phyloP scores from a whole-genome alignment of 2,113 vertebrate genomes.

The Equus quagga region DNA sequence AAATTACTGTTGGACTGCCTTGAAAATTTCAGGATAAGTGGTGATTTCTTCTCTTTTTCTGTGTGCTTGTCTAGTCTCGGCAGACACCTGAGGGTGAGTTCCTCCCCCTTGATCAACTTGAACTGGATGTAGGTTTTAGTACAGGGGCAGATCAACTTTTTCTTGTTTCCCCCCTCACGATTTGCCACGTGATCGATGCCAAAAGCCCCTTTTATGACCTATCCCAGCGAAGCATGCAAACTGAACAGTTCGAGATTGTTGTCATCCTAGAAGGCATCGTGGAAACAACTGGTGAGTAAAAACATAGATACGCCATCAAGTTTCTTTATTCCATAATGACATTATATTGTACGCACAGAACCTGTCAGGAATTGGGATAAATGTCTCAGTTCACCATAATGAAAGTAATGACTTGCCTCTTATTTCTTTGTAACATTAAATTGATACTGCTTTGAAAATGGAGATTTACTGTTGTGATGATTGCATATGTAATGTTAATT shows the following conservation, averaged over 20 bases:
- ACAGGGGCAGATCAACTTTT: constrained; percentile 99
- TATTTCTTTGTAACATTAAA: constrained; percentile 41
- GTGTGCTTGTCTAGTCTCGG: constrained; percentile 92
- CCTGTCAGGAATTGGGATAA: background rate
- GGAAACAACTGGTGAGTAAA: constrained; percentile 97
- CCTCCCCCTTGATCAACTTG: constrained; percentile 98
- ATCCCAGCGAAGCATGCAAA: constrained; percentile 98
- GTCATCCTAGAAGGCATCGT: constrained; percentile 99
- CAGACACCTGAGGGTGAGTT: constrained; percentile 99
- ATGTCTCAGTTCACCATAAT: constrained; percentile 3
- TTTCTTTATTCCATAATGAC: constrained; percentile 48
- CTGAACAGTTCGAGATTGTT: constrained; percentile 98
- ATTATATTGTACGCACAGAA: background rate
- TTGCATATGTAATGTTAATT: background rate
- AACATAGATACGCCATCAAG: background rate
- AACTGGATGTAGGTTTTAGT: constrained; percentile 99
- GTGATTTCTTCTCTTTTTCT: constrained; percentile 84
- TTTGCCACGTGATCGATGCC: constrained; percentile 99
- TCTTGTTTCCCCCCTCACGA: constrained; percentile 99
- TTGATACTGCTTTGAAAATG: constrained; percentile 30
- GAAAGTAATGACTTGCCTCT: constrained; percentile 10
- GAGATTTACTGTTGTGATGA: background rate
- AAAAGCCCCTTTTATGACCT: constrained; percentile 99
- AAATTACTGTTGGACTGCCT: constrained; percentile 82
- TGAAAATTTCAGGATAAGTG: constrained; percentile 72